A percentile compares a stretch with the other conserved stretches of the same genome.
Evolutionary conservation across 2,113 vertebrate genomes (phyloP).

Genomic region (Elachura formosa): DNA sequence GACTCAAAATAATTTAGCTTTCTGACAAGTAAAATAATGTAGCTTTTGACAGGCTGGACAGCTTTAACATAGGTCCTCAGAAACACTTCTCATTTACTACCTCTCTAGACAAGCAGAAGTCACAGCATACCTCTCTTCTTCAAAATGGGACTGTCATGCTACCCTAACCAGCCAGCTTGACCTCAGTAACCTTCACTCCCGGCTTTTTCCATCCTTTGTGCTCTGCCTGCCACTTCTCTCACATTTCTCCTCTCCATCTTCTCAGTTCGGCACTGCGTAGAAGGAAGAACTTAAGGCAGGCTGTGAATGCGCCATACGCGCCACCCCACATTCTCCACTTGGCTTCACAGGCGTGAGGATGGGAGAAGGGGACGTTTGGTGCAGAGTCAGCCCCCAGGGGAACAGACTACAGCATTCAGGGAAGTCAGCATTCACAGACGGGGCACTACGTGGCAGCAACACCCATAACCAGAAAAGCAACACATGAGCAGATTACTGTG

Average conservation of each 20-base stretch:
- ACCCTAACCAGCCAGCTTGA: neutral
- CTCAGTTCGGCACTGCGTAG: neutral
- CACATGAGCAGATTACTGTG: neutral
- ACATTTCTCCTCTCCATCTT: neutral
- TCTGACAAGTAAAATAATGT: neutral
- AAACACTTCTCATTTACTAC: neutral
- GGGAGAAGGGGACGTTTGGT: neutral
- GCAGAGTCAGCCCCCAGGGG: neutral
- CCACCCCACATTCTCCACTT: neutral
- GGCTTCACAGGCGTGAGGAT: fast-evolving
- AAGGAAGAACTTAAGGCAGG: neutral
- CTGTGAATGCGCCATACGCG: neutral
- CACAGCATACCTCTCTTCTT: neutral
- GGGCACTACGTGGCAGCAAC: neutral
- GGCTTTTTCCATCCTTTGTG: neutral
- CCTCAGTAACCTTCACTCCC: neutral
- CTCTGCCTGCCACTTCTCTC: neutral
- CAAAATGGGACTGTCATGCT: neutral
- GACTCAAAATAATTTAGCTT: neutral
- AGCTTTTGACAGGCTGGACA: neutral
- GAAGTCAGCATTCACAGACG: neutral
- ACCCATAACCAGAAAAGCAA: neutral
- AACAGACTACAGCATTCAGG: neutral
- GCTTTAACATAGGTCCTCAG: neutral
- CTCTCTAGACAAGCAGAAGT: neutral